Evolutionary conservation across 1,140 invertebrate genomes (phyloP).

Genomic region (Mya arenaria): DNA sequence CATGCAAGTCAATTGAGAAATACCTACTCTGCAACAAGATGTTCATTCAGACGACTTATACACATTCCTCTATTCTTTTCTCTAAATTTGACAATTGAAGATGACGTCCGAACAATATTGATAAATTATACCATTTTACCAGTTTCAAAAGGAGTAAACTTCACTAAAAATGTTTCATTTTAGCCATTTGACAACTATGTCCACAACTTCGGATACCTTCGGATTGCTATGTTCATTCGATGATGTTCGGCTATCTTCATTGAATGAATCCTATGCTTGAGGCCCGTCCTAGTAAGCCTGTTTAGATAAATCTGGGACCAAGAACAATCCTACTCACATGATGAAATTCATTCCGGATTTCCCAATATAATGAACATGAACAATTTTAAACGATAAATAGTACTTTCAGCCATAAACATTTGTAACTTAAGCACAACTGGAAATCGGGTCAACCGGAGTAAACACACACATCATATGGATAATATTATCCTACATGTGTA

Average conservation of each 20-base stretch:
- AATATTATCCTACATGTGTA: no score
- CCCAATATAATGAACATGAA: no score
- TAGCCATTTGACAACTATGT: slow-evolving; percentile 54
- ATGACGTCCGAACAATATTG: slow-evolving; percentile 7
- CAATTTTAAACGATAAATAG: no score
- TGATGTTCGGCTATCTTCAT: slow-evolving; percentile 15
- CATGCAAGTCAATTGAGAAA: slow-evolving; percentile 25
- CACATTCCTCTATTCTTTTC: slow-evolving; percentile 40
- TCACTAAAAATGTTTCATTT: slow-evolving; percentile 40
- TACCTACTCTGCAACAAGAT: slow-evolving; percentile 66
- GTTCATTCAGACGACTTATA: slow-evolving; percentile 63
- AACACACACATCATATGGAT: no score
- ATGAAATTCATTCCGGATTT: no score
- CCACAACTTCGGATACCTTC: slow-evolving; percentile 51
- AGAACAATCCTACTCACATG: no score
- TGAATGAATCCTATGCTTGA: neutral
- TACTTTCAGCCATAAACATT: no score
- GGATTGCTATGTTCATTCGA: slow-evolving; percentile 50
- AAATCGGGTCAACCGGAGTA: no score
- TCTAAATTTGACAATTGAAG: slow-evolving; percentile 11
- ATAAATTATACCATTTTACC: slow-evolving; percentile 20
- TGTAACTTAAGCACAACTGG: no score
- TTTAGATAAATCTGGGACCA: no score
- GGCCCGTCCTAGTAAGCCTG: no score
- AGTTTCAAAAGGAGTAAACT: slow-evolving; percentile 25